phyloP scores from a whole-genome alignment of 1,140 invertebrate species.

The Lethrus apterus region DNA sequence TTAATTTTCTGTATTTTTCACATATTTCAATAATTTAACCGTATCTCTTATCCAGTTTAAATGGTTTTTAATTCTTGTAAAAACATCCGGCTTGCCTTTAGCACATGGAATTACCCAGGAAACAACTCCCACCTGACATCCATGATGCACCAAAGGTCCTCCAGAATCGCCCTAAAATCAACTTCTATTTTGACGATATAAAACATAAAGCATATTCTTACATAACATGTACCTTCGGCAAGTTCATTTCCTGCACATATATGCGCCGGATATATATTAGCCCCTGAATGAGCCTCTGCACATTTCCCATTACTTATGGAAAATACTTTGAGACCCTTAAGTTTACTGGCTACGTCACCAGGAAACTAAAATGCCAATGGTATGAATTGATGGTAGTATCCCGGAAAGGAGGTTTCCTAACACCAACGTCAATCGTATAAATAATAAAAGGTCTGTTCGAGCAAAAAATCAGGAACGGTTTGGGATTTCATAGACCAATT shows the following conservation, averaged over 20 bases:
- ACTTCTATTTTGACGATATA: too few relatives aligned
- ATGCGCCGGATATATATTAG: too few relatives aligned
- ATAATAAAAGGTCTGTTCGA: too few relatives aligned
- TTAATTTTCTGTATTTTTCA: too few relatives aligned
- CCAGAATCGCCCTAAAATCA: constrained; percentile 47
- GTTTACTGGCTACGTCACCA: background rate
- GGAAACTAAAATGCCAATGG: constrained; percentile 3
- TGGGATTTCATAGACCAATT: too few relatives aligned
- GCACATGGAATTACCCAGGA: constrained; percentile 41
- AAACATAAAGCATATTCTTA: background rate
- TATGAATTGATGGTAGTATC: too few relatives aligned
- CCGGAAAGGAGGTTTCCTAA: too few relatives aligned
- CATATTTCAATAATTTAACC: too few relatives aligned
- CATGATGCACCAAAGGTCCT: constrained; percentile 41
- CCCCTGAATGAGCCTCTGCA: background rate
- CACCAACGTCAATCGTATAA: too few relatives aligned
- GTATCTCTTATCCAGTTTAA: constrained; percentile 9
- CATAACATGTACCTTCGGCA: constrained; percentile 10
- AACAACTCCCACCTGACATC: constrained; percentile 21
- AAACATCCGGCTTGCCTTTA: constrained; percentile 45
- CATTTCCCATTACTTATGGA: constrained; percentile 3
- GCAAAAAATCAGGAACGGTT: too few relatives aligned
- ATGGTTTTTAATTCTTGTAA: constrained; percentile 36
- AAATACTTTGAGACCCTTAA: constrained; percentile 2
- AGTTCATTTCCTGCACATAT: constrained; percentile 4